Evolutionary conservation across 2,113 vertebrate species (phyloP), one percentile per base, ranked within the genome.

Genomic region (Pagrus major): DNA sequence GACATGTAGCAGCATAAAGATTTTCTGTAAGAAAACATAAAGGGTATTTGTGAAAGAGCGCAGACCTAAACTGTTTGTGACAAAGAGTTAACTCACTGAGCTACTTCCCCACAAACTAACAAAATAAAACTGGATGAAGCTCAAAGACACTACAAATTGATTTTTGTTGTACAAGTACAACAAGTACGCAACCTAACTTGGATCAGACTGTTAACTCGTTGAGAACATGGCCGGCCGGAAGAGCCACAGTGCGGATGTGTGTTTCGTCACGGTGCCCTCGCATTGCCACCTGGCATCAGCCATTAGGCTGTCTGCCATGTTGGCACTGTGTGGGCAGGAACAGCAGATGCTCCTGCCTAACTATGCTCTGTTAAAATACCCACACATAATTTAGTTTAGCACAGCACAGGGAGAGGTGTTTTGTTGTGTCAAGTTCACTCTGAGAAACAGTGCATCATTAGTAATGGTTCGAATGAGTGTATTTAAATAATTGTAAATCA

Each of bases 351-450:
- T 85, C 52, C 76, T 74, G 80, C 66, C 71, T 80, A 71, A 81
- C 77, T 76, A 23, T 37, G 71, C 76, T 80, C 80, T 69, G 80
- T 84, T 76, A 76, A 84, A 86, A 85, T 91, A 72, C 78, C 80
- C 73, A 71, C 88, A 79, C 86, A 65, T 88, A 25, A 76, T 65
- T 84, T 69, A 76, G 58, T 46, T 72, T 12, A 71, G 61, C 72
- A 49, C 71, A 35, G 42, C 7, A 25, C 67, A 8, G 63, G 70
- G 58, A 56, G 55, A 58, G 2, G 37, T 7, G 71, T 86, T 83
- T 78, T 67, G 39, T 47, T 72, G 72, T 55, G 74, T 83, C 81
- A 42, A 27, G 70, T 29, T 71, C 35, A 29, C 63, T 76, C 47
- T 2, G 63, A 71, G 58, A 35, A 59, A 54, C 27, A 20, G 18